phyloP scores from a whole-genome alignment of 2,113 vertebrate species.

The Hemiprocne comata region DNA sequence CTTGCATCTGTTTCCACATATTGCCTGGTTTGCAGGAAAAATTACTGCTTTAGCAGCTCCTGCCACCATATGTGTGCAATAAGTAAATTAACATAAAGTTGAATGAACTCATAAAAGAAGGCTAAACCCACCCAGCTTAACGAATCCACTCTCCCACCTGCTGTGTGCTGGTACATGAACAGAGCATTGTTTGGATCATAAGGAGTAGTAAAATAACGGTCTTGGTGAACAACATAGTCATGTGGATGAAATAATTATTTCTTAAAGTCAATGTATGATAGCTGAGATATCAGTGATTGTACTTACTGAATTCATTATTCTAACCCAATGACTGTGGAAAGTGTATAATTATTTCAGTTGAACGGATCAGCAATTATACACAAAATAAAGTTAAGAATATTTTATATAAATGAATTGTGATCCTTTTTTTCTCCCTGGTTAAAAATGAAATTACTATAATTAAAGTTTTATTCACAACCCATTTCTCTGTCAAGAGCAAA shows the following conservation, averaged over 20 bases:
- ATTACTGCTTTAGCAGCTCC: conserved; percentile 56
- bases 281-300: background rate
- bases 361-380: background rate
- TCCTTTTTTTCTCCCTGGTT: background rate
- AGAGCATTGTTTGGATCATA: conserved; percentile 52
- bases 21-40: conserved; percentile 39
- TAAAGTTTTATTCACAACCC: background rate
- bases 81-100: conserved; percentile 72
- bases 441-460: conserved; percentile 37
- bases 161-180: conserved; percentile 65
- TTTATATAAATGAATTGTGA: conserved; percentile 6
- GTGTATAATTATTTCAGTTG: conserved; percentile 27
- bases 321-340: background rate
- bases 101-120: conserved; percentile 67
- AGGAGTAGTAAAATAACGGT: conserved; percentile 71
- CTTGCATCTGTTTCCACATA: background rate
- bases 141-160: conserved; percentile 54
- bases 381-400: conserved; percentile 23
- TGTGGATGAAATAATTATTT: conserved; percentile 48
- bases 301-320: conserved; percentile 7
- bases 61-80: conserved; percentile 57
- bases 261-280: conserved; percentile 13
- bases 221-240: conserved; percentile 32
- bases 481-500: background rate
- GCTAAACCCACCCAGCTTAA: conserved; percentile 65